phyloP scores from a whole-genome alignment of 2,113 vertebrate species.

The Orthonyx spaldingii region DNA sequence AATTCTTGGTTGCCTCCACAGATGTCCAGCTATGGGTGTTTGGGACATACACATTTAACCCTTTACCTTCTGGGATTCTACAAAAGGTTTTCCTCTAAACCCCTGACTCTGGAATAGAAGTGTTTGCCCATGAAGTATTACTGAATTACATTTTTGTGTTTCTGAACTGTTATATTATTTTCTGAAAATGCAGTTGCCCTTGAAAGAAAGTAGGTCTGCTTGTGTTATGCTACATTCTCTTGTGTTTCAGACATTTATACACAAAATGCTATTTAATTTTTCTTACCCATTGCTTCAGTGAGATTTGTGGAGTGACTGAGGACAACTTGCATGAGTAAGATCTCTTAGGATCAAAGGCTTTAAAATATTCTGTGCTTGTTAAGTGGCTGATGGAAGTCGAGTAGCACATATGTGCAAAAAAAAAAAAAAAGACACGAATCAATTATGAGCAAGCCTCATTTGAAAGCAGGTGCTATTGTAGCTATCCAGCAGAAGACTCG shows the following conservation, averaged over 20 bases:
- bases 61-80: not conserved
- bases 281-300: not conserved
- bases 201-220: not conserved
- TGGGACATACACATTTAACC: not conserved
- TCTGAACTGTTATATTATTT: not conserved
- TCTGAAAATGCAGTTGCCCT: not conserved
- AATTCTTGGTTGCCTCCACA: not conserved
- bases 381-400: not conserved
- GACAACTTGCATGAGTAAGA: not conserved
- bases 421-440: not conserved
- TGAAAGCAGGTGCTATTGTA: conserved; percentile 4
- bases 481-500: not conserved
- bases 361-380: not conserved
- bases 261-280: not conserved
- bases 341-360: not conserved
- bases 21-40: rapidly evolving
- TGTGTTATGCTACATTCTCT: not conserved
- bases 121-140: not conserved
- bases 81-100: not conserved
- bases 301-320: conserved; percentile 15
- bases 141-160: not conserved
- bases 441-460: conserved; percentile 16
- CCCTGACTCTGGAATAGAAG: not conserved
- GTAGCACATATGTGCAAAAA: not conserved
- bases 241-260: not conserved